phyloP scores from a whole-genome alignment of 2,113 vertebrate species.

The Triplophysa dalaica region DNA sequence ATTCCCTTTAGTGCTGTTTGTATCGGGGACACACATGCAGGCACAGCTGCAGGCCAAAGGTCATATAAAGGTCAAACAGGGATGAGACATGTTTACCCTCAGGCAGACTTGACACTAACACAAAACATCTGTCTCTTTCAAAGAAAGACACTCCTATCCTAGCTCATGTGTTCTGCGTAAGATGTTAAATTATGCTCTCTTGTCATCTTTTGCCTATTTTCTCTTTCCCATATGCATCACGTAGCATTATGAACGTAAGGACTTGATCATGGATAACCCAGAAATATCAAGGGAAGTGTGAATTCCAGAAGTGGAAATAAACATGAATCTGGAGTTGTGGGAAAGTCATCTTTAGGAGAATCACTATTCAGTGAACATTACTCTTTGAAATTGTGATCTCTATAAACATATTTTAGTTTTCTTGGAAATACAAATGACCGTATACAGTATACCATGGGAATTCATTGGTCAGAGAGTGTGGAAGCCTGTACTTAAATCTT shows the following conservation, averaged over 20 bases:
- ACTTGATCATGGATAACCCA: too few species aligned
- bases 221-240: background rate
- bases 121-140: conserved; percentile 44
- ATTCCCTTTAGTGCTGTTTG: background rate
- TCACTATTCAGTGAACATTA: too few species aligned
- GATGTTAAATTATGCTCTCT: conserved; percentile 67
- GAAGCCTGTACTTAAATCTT: background rate
- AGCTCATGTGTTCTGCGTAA: conserved; percentile 56
- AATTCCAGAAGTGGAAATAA: too few species aligned
- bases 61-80: conserved; percentile 40
- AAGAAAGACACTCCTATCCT: background rate
- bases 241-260: background rate
- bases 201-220: conserved; percentile 29
- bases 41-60: conserved; percentile 29
- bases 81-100: conserved; percentile 30
- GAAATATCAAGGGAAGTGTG: too few species aligned
- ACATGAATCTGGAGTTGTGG: too few species aligned
- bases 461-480: too few species aligned
- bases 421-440: too few species aligned
- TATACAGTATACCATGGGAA: too few species aligned
- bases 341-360: too few species aligned
- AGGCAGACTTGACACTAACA: conserved; percentile 40
- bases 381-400: too few species aligned
- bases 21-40: background rate
- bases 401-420: too few species aligned